Conservation (phyloP, 2,797 vertebrate genomes). For the Acipenser ruthenus region DNA sequence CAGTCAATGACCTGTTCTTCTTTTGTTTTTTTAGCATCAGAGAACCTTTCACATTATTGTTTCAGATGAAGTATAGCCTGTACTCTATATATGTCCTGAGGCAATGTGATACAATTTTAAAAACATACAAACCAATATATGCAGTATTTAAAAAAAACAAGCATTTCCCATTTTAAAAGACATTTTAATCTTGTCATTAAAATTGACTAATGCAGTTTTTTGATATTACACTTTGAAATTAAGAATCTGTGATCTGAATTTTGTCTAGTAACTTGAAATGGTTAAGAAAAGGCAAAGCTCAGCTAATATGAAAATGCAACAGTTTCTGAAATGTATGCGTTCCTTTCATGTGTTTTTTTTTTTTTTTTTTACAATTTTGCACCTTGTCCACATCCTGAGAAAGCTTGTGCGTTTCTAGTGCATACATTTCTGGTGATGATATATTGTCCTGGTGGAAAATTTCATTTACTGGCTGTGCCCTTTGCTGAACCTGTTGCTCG, state of each 20-base stretch:
- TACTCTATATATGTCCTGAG: too few species aligned
- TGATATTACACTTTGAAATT: slow-evolving; percentile 11
- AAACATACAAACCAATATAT: too few species aligned
- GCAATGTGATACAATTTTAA: too few species aligned
- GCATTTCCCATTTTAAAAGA: too few species aligned
- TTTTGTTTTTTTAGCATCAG: too few species aligned
- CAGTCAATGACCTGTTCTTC: too few species aligned
- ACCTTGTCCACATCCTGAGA: slow-evolving; percentile 80
- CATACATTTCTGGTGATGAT: slow-evolving; percentile 98
- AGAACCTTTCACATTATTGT: too few species aligned
- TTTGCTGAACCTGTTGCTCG: slow-evolving; percentile 99
- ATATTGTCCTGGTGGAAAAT: slow-evolving; percentile 97
- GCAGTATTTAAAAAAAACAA: too few species aligned
- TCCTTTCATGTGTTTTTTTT: slow-evolving; percentile 57
- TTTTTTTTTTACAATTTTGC: slow-evolving; percentile 68
- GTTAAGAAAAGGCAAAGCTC: slow-evolving; percentile 54
- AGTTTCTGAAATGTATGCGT: slow-evolving; percentile 76
- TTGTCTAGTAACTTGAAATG: slow-evolving; percentile 52
- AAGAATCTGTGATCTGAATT: slow-evolving; percentile 50
- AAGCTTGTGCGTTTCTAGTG: slow-evolving; percentile 81
- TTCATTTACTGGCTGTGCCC: slow-evolving; percentile 98
- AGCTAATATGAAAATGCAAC: slow-evolving; percentile 76
- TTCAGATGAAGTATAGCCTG: too few species aligned
- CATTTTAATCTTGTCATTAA: too few species aligned
- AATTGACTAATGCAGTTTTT: too few species aligned